Base-by-base conservation (phyloP, 2,113 vertebrate genomes). In the Oncorhynchus nerka region DNA sequence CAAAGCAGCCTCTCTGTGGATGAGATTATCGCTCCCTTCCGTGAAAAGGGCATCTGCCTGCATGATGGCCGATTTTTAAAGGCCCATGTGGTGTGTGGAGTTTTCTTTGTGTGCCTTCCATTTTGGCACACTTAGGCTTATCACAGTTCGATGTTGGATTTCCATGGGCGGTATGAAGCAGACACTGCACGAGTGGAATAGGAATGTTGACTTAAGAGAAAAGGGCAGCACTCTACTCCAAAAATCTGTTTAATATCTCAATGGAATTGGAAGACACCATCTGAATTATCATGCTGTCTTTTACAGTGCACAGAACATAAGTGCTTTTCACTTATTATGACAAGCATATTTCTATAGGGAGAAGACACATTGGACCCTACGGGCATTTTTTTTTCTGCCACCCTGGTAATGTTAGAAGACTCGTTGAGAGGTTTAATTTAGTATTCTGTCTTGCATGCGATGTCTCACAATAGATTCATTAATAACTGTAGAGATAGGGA, bases 161-260 rank as follows among this genome's bases (percentile, higher is more conserved):
- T 16, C 13, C 75, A 55, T 32, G 55, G 26, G 55, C 64, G 55
- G 32, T 70, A 66, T 74, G 28, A 70, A 66, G 75, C 65, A n/a
- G 48, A 30, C 71, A 49, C 68, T 55, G 13, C 74, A 68, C 68
- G 51, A 55, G 51, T 55, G 51, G 5, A 15, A 19, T 55, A 45
- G 19, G 4, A 30, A 57, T 67, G 70, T 73, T 39, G 75, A 77
- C 75, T 66, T 34, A 49, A 55, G 28, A 57, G 30, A 69, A 80
- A 67, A 80, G 55, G 66, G 73, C 74, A 59, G 69, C 51, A 30
- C 64, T 80, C 65, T 2, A 8, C 70, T 69, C 32, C 66, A 9
- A 65, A 65, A 61, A 73, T 76, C 79, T 65, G 69, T 59, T 71
- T 57, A 72, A 75, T 73, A 75, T 55, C 76, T 70, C 48, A 1